Base-by-base conservation (phyloP, 2,888 invertebrate genomes). In the Lycia hirtaria region DNA sequence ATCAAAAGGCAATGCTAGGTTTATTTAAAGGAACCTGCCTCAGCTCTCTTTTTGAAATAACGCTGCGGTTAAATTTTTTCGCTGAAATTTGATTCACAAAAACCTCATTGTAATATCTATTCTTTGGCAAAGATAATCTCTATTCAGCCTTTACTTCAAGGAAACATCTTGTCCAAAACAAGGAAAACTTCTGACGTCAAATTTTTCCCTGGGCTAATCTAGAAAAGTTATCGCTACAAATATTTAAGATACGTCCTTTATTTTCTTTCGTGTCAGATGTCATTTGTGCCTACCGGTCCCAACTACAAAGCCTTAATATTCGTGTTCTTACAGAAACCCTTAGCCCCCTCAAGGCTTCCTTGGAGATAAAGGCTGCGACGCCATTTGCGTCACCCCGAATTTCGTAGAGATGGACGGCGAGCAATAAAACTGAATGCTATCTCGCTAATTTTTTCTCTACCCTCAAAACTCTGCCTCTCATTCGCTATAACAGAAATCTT, bases 401-500 rank as follows among this genome's bases (percentile, higher is more conserved):
- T 85, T 78, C 68, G 67, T 66, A 71, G 72, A 78, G 81, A 85
- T 72, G 76, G 71, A 82, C 82, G 78, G 71, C 71, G 28, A 56
- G 80, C 74, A 82, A 85, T 85, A 86, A 85, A 83, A 79, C 73
- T 80, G 77, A 82, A 85, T 83, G 83, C 81, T 84, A 85, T 87
- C 83, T 82, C 68, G 71, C 83, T 81, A 87, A 84, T 87, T 87
- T 84, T 85, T 85, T 76, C 72, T 66, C 65, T 69, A 68, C 61
- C 71, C 70, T 70, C 69, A 68, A 70, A 74, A 74, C 70, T 73
- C 68, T 43, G 59, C 57, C 56, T 65, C 67, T 65, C 65, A 60
- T 69, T 68, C 65, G 63, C 70, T 66, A 69, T 69, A 69, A 67
- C 65, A 63, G 64, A 69, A 74, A 73, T 75, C 72, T 75, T 70